A percentile compares a stretch with the other conserved stretches of the same genome.
Evolutionary conservation across 2,888 invertebrate genomes (phyloP).

Genomic region (Drosophila pseudotalamancana): DNA sequence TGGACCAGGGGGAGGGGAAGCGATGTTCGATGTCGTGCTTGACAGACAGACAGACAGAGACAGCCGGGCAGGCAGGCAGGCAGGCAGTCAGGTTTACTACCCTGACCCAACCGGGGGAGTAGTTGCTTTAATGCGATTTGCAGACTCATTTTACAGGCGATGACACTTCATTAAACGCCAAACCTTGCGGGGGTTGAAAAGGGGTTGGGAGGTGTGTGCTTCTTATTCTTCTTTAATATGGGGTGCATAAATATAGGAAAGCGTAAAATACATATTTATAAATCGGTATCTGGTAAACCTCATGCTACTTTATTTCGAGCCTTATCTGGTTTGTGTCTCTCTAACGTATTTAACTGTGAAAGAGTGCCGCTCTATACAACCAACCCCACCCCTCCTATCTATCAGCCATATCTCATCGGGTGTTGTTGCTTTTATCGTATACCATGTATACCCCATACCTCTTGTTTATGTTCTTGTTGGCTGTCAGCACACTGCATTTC

Average conservation of each 20-base stretch:
- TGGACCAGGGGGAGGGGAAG: background rate
- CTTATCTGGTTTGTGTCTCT: constrained; percentile 55
- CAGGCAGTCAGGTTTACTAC: constrained; percentile 62
- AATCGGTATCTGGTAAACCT: constrained; percentile 55
- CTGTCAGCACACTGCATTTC: constrained; percentile 71
- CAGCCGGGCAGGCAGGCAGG: constrained; percentile 33
- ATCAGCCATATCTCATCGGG: constrained; percentile 6
- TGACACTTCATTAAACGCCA: constrained; percentile 80
- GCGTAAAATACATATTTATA: constrained; percentile 73
- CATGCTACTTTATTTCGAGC: constrained; percentile 39
- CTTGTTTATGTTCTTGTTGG: constrained; percentile 32
- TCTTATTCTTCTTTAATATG: no score
- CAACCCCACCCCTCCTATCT: constrained; percentile 8
- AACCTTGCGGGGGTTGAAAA: constrained; percentile 58
- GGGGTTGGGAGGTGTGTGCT: constrained; percentile 25
- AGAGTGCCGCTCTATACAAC: constrained; percentile 15
- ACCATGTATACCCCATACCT: background rate
- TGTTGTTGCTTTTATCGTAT: constrained; percentile 8
- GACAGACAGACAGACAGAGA: constrained; percentile 28
- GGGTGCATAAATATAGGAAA: constrained; percentile 76
- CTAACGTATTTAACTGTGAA: constrained; percentile 53
- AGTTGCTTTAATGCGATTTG: constrained; percentile 78
- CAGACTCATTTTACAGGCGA: constrained; percentile 81
- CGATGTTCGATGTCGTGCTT: constrained; percentile 31
- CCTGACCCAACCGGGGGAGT: constrained; percentile 63